These are phyloP conservation scores for Trilocha varians DNA, from an alignment of 2,888 invertebrate species.

Conservation along the genomic window DNA sequence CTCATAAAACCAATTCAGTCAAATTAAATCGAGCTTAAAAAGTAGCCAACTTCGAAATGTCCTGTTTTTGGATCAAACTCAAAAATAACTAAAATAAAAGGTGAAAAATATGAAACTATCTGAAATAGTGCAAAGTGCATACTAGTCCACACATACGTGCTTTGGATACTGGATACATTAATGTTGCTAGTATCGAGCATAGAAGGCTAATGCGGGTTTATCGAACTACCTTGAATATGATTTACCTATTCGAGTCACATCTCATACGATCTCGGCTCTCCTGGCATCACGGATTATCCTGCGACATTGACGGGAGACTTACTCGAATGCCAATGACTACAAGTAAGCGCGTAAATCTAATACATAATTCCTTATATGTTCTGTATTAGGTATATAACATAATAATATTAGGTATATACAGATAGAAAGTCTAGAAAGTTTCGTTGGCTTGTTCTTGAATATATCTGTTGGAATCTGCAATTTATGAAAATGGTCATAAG, in stretches of 20 bases:
- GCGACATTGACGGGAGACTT: conserved; percentile 43
- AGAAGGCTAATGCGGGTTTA: neutral
- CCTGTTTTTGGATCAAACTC: too few species aligned
- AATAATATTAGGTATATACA: neutral
- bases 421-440: conserved; percentile 7
- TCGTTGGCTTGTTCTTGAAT: neutral
- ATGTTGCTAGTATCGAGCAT: neutral
- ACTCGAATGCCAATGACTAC: conserved; percentile 39
- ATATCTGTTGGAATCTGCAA: too few species aligned
- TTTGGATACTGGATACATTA: neutral
- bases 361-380: conserved; percentile 21
- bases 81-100: too few species aligned
- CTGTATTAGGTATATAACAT: conserved; percentile 1
- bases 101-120: too few species aligned
- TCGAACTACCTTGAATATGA: conserved; percentile 22
- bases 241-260: conserved; percentile 36
- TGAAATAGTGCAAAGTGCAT: too few species aligned
- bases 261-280: conserved; percentile 21
- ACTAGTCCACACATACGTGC: too few species aligned
- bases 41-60: too few species aligned
- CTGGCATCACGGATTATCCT: conserved; percentile 41
- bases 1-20: too few species aligned
- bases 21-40: too few species aligned
- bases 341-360: conserved; percentile 21
- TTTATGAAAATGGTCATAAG: too few species aligned